Conservation (phyloP, 1,140 invertebrate genomes). For the Nebria ingens region DNA sequence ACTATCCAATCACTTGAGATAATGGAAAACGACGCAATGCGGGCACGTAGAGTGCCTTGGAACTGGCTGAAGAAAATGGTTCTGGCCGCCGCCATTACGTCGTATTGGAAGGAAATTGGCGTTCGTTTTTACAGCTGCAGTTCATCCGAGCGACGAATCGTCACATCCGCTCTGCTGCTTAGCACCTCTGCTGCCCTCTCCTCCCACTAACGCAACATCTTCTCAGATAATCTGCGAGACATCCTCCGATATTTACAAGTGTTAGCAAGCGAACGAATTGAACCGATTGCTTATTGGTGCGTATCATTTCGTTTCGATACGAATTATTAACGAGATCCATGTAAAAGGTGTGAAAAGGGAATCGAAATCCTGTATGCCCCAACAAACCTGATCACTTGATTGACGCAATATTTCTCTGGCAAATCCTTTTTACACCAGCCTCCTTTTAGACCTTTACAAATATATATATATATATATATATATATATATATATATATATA, state of each 20-base stretch:
- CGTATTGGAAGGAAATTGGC: background rate
- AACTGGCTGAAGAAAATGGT: background rate
- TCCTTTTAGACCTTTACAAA: no score
- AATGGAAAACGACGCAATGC: background rate
- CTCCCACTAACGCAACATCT: background rate
- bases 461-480: no score
- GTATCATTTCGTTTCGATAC: background rate
- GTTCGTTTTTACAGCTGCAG: background rate
- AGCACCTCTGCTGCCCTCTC: background rate
- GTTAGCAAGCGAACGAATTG: background rate
- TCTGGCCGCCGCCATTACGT: background rate
- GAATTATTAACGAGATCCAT: background rate
- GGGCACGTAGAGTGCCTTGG: background rate
- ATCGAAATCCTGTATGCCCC: no score
- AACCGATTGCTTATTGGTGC: background rate
- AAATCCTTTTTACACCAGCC: no score
- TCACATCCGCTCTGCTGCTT: background rate
- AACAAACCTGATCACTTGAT: no score
- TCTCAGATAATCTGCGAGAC: no score
- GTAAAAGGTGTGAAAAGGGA: no score
- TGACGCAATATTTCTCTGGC: no score
- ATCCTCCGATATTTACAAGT: no score
- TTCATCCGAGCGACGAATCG: background rate
- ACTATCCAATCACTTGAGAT: background rate
- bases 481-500: no score